Conservation (phyloP, 1,140 invertebrate genomes). For the Ceratitis capitata region DNA sequence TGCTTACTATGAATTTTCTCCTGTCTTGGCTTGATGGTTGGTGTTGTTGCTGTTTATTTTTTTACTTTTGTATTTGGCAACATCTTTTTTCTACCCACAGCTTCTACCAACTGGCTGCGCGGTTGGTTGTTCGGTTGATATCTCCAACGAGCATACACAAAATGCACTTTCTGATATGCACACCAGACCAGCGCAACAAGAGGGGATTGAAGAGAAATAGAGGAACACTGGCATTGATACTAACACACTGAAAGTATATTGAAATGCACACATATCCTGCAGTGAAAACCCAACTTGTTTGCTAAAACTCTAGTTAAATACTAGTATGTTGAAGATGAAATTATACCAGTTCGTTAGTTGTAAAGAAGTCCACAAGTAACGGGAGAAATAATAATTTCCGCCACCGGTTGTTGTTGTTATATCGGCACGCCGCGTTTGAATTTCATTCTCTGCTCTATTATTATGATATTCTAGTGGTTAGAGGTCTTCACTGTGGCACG, state of each 20-base stretch:
- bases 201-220: neutral
- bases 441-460: no score
- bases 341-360: no score
- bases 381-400: no score
- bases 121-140: slow-evolving; percentile 15
- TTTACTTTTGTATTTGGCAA: neutral
- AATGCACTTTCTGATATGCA: neutral
- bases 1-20: slow-evolving; percentile 16
- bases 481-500: no score
- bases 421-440: no score
- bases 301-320: no score
- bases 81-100: slow-evolving; percentile 12
- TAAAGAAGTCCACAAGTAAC: no score
- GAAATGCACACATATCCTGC: no score
- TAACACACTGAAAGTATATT: neutral
- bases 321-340: no score
- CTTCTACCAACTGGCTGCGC: neutral
- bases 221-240: neutral
- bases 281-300: no score
- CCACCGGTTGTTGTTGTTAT: no score
- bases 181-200: neutral
- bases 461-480: no score
- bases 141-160: neutral
- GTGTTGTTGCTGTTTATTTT: neutral
- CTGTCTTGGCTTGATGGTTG: neutral